Percentiles rank a stretch among this genome's conserved stretches.
phyloP scores from a whole-genome alignment of 2,113 vertebrate species.

The Greenwoodochromis staneri region DNA sequence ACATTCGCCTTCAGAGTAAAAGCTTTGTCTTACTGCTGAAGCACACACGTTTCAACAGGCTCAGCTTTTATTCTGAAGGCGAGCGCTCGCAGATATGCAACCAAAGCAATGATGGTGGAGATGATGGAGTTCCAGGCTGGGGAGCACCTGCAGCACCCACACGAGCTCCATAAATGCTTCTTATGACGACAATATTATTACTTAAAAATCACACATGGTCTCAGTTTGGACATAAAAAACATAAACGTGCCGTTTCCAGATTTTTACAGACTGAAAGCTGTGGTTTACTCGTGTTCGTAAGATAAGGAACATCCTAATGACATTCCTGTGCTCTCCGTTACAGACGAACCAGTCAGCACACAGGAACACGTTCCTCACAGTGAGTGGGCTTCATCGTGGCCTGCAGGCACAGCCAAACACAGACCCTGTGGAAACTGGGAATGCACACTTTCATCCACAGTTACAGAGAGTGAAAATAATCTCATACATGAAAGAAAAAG shows the following conservation, averaged over 20 bases:
- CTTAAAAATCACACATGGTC: neutral
- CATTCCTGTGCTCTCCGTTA: neutral
- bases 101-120: neutral
- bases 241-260: neutral
- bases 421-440: neutral
- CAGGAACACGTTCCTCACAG: neutral
- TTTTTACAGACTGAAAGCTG: neutral
- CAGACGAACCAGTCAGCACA: rapidly evolving
- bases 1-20: neutral
- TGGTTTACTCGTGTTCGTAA: neutral
- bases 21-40: neutral
- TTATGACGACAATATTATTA: neutral
- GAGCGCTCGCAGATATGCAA: neutral
- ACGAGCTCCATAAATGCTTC: neutral
- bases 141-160: neutral
- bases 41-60: rapidly evolving
- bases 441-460: neutral
- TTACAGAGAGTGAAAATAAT: neutral
- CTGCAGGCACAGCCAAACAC: rapidly evolving
- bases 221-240: neutral
- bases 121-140: neutral
- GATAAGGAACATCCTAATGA: neutral
- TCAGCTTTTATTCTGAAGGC: neutral
- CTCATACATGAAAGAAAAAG: neutral
- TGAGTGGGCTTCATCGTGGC: neutral